Percentiles rank a stretch among this genome's conserved stretches.
phyloP scores from a whole-genome alignment of 37 sponge, comb jelly and placozoan genomes.

The Hormiphora californensis region DNA sequence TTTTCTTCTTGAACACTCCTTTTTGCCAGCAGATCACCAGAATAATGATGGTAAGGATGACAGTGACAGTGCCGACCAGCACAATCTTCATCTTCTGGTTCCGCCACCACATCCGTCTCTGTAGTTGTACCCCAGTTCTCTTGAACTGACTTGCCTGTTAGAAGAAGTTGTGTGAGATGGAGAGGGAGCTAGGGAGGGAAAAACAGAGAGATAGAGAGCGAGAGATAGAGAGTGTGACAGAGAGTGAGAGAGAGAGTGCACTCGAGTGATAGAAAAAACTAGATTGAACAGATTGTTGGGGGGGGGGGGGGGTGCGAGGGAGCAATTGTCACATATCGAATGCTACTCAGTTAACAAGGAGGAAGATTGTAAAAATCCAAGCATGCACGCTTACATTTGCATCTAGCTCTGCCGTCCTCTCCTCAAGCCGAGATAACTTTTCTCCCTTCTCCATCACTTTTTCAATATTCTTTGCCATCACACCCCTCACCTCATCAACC shows the following conservation, averaged over 20 bases:
- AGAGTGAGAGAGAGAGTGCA: too few relatives aligned
- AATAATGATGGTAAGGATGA: neutral
- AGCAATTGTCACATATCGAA: too few relatives aligned
- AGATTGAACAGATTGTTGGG: too few relatives aligned
- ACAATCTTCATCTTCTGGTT: constrained; percentile 4
- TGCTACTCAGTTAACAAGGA: too few relatives aligned
- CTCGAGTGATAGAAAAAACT: too few relatives aligned
- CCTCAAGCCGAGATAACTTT: neutral
- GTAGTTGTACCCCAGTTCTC: neutral
- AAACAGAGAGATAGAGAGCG: too few relatives aligned
- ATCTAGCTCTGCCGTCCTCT: constrained; percentile 20
- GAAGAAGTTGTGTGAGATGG: too few relatives aligned
- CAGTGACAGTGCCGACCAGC: neutral
- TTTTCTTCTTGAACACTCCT: neutral
- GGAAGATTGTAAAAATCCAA: too few relatives aligned
- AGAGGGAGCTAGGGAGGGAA: too few relatives aligned
- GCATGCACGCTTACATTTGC: neutral
- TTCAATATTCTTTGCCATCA: constrained; percentile 15
- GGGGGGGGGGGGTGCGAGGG: too few relatives aligned
- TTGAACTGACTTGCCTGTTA: neutral
- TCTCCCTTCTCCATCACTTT: constrained; percentile 9
- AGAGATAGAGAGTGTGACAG: too few relatives aligned
- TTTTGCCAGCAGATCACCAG: constrained; percentile 12
- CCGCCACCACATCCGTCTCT: constrained; percentile 36
- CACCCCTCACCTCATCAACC: constrained; percentile 30